Evolutionary conservation across 2,797 vertebrate genomes (phyloP), one percentile per base, ranked within the genome.

Genomic region (Myripristis jacobus): DNA sequence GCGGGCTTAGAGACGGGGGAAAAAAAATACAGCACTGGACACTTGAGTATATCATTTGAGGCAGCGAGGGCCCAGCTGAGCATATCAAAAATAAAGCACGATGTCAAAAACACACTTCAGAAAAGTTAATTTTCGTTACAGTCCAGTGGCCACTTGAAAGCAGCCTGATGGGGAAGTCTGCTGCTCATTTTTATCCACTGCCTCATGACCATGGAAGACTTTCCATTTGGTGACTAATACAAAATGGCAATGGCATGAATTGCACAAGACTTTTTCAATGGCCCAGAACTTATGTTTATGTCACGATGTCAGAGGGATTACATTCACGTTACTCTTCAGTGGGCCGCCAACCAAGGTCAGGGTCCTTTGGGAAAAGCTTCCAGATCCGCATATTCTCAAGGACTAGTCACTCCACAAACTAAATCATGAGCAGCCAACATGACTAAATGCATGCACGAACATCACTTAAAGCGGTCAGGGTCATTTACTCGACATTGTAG

Each of bases 41-140:
- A 83, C 69, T 84, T 68, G 38, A 84, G 63, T 78, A 43, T 85
- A 88, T 91, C 60, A 82, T 90, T 89, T 83, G 54, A 67, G 59
- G 60, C 27, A 51, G 67, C 21, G 13, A 22, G 43, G 57, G 80
- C 58, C 77, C 58, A 61, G 75, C 51, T 68, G 77, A 86, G 78
- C 75, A n/a, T 79, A 82, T 86, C 56, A 67, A 82, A 88, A 89
- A 85, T 75, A 80, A 83, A 88, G 65, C 51, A 71, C 53, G 73
- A 77, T 74, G 79, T 87, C 76, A 75, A 81, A 88, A 88, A 74
- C 68, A 73, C 73, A 83, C 80, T 81, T 80, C 43, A 82, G 53
- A 73, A 79, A 81, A 71, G 65, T 70, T 81, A 10, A 81, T 80
- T 77, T 81, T 65, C 62, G 70, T 84, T 73, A 72, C 52, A 43